Evolutionary conservation across 2,888 invertebrate species (phyloP), one percentile per base, ranked within the genome.

Genomic region (Heliconius ethilla): DNA sequence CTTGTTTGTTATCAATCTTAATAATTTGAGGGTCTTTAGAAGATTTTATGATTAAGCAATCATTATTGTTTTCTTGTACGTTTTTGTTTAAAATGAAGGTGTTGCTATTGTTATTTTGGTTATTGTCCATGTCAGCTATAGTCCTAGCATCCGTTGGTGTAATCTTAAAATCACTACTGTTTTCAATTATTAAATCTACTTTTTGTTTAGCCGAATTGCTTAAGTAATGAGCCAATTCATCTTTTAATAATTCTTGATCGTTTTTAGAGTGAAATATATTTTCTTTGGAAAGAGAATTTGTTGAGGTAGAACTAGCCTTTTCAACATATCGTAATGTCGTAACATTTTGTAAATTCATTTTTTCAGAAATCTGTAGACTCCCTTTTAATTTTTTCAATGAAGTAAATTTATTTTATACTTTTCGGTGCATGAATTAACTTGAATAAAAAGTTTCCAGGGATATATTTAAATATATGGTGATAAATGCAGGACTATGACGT

Each of bases 311-410:
- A 33, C 27, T 59, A n/a, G 15, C 33, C 9, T 72, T 72, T 9
- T 59, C n/a, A 70, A 80, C 82, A 66, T 83, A 80, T 84, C 89
- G 91, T 75, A 91, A 83, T 77, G 87, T 85, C 7, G 90, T 82
- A 80, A 87, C 83, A 83, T 91, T 92, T 84, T 87, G 90, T 29
- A 91, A 83, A 84, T 92, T 88, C 29, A 87, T 86, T 75, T 86
- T n/a, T 89, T 51, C 88, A 85, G 77, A 90, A 91, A 27, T 84
- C 86, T 76, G 88, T 40, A 1, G 87, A 88, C 75, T 92, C 87
- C 85, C 92, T 90, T 78, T 87, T 90, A 77, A 87, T 90, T 63
- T 89, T 83, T 81, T 86, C 70, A 63, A 80, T 70, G 27, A 25
- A 7, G 15, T 25, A 25, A 40, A 25, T 25, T 40, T 45, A n/a